A percentile compares a stretch with the other conserved stretches of the same genome.
Evolutionary conservation across 2,888 invertebrate species (phyloP).

Genomic region (Gymnosoma rotundatum): DNA sequence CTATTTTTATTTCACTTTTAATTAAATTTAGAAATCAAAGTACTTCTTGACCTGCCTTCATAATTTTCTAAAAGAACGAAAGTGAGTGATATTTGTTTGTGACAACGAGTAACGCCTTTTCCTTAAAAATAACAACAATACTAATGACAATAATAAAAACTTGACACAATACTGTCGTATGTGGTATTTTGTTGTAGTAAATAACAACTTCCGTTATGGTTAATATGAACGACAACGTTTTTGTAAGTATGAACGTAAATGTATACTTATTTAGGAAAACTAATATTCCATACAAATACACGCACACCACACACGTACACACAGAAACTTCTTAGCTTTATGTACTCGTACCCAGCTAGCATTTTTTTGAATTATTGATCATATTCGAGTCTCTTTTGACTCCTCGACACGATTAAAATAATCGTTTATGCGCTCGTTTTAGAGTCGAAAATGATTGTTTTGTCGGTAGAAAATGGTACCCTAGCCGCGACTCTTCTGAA

Average conservation of each 20-base stretch:
- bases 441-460: too few species aligned
- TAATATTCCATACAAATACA: not conserved
- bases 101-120: slow-evolving; percentile 69
- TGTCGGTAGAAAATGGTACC: too few species aligned
- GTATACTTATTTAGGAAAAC: not conserved
- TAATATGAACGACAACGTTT: slow-evolving; percentile 13
- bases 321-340: too few species aligned
- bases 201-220: slow-evolving; percentile 66
- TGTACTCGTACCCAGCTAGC: too few species aligned
- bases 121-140: slow-evolving; percentile 25
- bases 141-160: slow-evolving; percentile 43
- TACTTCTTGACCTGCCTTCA: not conserved
- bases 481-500: too few species aligned
- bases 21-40: not conserved
- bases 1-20: too few species aligned
- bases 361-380: too few species aligned
- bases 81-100: slow-evolving; percentile 55
- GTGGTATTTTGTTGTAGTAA: slow-evolving; percentile 58
- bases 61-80: not conserved
- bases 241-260: slow-evolving; percentile 1
- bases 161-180: slow-evolving; percentile 61
- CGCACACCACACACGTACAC: not conserved
- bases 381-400: too few species aligned
- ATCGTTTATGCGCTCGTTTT: too few species aligned
- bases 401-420: too few species aligned